Percentiles rank a stretch among this genome's conserved stretches.
Conservation (phyloP, 2,113 vertebrate genomes). For the Antigone vipio region DNA sequence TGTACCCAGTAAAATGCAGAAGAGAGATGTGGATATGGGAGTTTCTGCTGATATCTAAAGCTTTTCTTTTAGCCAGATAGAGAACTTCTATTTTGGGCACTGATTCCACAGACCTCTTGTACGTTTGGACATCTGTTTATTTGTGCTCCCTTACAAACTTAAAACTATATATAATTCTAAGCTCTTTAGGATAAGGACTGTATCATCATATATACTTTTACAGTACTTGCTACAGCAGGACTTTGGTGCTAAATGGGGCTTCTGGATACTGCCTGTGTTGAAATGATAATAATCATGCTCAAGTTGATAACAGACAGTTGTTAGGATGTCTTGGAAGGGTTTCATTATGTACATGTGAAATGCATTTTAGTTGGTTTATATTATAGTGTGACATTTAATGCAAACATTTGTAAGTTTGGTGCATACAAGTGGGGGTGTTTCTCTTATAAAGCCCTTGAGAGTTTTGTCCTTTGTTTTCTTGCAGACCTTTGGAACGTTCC, state of each 20-base stretch:
- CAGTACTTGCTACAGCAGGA: background rate
- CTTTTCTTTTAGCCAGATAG: background rate
- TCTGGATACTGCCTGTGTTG: background rate
- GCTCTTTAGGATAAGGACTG: background rate
- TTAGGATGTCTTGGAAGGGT: background rate
- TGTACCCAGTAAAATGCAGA: background rate
- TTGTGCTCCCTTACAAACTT: background rate
- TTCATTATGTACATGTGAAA: background rate
- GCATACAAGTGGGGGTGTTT: background rate
- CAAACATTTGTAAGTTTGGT: background rate
- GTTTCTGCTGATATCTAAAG: background rate
- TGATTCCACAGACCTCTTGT: background rate
- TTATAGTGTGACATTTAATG: background rate
- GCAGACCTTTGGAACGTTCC: constrained; percentile 90
- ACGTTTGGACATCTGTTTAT: background rate
- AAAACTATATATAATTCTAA: background rate
- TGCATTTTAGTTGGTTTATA: background rate
- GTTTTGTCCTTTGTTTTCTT: constrained; percentile 28
- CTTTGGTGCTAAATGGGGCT: background rate
- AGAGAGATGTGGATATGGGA: background rate
- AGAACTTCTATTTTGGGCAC: background rate
- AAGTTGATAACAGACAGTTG: background rate
- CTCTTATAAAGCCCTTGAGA: background rate
- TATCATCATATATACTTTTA: background rate
- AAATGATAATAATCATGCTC: background rate